Percentiles rank a stretch among this genome's conserved stretches.
These are phyloP conservation scores for Formica aserva DNA, from an alignment of 2,888 invertebrate genomes.

Conservation along the genomic window DNA sequence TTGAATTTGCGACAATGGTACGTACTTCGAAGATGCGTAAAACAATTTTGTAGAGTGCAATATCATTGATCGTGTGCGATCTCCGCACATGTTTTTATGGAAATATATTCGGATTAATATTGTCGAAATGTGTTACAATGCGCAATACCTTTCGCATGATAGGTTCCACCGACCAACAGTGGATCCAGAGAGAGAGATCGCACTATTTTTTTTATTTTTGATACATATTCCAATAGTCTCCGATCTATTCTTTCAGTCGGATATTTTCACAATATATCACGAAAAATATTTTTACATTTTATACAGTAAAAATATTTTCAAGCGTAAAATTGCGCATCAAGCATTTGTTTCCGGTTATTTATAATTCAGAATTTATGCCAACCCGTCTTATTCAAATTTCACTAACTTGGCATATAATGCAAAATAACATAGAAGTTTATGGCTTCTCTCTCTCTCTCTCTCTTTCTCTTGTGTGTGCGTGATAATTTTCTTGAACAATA, in stretches of 20 bases:
- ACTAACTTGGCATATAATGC: not conserved
- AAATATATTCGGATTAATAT: not conserved
- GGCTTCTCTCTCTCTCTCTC: not conserved
- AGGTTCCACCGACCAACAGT: not conserved
- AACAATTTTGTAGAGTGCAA: not conserved
- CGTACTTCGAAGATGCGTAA: not conserved
- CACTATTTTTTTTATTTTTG: not conserved
- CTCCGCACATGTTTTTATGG: not conserved
- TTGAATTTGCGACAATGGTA: not conserved
- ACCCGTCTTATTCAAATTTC: not conserved
- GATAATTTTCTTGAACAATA: constrained; percentile 11
- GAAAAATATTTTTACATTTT: not conserved
- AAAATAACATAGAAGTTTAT: not conserved
- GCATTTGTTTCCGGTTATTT: constrained; percentile 1
- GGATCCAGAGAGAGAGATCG: not conserved
- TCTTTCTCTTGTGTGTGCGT: no score
- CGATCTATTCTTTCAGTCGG: not conserved
- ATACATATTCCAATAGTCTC: constrained; percentile 1
- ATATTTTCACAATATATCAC: constrained; percentile 15
- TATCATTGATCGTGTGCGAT: not conserved
- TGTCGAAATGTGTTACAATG: not conserved
- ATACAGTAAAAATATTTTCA: constrained; percentile 4
- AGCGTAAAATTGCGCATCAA: not conserved
- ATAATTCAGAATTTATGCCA: not conserved
- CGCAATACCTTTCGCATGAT: not conserved